Base-by-base conservation (phyloP, 2,888 invertebrate species). In the Pycnomerus fuliginosus region DNA sequence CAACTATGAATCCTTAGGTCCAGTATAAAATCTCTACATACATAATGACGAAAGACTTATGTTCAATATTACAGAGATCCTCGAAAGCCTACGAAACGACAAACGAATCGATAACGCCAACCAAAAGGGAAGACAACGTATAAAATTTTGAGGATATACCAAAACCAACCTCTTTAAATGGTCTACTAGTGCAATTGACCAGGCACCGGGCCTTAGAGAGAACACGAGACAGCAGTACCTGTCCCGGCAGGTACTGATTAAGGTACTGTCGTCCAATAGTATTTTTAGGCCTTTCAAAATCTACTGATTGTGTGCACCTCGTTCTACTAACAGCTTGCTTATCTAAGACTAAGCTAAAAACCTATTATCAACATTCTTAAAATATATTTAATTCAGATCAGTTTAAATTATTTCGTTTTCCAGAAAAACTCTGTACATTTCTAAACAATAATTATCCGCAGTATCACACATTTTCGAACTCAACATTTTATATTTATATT, bases 11-110 rank as follows among this genome's bases (percentile, higher is more conserved):
- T n/a, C n/a, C 46, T 58, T 56, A 65, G 62, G 58, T 65, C 64
- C 66, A 69, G 69, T 71, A 70, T 63, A 71, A 71, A 71, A 70
- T 66, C 65, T 63, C 68, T 70, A 70, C 64, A 58, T 66, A 68
- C 63, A 62, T 59, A 61, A 64, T 61, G 65, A 67, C 67, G 65
- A 69, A 68, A 70, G 67, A 68, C 66, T 65, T 65, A 65, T 60
- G 53, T 62, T 62, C 58, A 53, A 54, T 59, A 58, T 64, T 60
- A 60, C 64, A 69, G 72, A 72, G 70, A 71, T 71, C 70, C 60
- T 71, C 65, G 65, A 66, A 66, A 66, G 65, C 65, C 60, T 62
- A 63, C 44, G 30, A 34, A 52, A 56, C 35, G 36, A 34, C 24
- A 44, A 53, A 52, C 5, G 33, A 30, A 48, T 30, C 28, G 34